These are phyloP conservation scores for Eupithecia subumbrata DNA, from an alignment of 2,888 invertebrate species.

Conservation along the genomic window DNA sequence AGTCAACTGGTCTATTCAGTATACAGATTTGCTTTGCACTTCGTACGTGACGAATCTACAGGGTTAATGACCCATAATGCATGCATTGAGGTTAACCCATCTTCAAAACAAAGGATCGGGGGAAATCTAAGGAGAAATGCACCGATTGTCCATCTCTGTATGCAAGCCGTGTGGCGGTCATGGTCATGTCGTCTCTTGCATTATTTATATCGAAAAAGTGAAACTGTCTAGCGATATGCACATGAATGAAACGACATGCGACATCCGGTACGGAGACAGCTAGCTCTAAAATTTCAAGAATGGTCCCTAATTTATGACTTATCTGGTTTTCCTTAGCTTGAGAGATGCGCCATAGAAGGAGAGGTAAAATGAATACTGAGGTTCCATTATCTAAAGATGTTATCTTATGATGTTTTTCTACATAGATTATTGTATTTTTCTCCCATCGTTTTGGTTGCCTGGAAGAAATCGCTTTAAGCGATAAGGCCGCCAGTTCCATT, in stretches of 20 bases:
- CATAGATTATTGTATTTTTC: too few relatives aligned
- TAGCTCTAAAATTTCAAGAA: neutral
- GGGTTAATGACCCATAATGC: slow-evolving; percentile 17
- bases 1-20: too few relatives aligned
- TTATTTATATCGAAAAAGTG: slow-evolving; percentile 78
- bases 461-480: too few relatives aligned
- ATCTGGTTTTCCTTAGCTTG: neutral
- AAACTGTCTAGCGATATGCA: slow-evolving; percentile 57
- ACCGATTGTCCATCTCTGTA: slow-evolving; percentile 61
- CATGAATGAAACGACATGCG: slow-evolving; percentile 22
- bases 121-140: slow-evolving; percentile 66
- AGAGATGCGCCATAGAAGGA: neutral
- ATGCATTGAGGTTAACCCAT: slow-evolving; percentile 41
- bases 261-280: slow-evolving; percentile 22
- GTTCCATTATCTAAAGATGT: too few relatives aligned
- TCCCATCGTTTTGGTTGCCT: too few relatives aligned
- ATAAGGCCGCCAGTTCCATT: too few relatives aligned
- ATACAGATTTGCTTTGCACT: neutral
- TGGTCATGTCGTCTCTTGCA: slow-evolving; percentile 59
- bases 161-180: slow-evolving; percentile 65
- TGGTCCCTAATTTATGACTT: neutral
- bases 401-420: too few relatives aligned
- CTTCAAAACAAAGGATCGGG: slow-evolving; percentile 49
- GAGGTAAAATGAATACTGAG: neutral
- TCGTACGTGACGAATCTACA: slow-evolving; percentile 7